phyloP scores from a whole-genome alignment of 2,888 invertebrate genomes.

The Chrysolina oricalcia region DNA sequence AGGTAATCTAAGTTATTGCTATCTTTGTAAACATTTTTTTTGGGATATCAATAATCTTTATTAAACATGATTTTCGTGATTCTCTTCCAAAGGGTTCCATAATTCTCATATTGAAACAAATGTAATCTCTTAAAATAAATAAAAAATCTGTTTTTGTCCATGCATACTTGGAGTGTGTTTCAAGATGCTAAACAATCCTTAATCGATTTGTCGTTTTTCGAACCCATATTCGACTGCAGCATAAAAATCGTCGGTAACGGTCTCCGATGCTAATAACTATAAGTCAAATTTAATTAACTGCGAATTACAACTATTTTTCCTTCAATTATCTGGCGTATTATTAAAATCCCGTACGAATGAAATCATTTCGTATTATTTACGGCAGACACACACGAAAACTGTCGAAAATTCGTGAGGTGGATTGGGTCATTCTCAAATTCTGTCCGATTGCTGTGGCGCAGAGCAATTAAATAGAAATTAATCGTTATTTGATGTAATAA shows the following conservation, averaged over 20 bases:
- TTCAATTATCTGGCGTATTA: conserved; percentile 24
- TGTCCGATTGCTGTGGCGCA: not conserved
- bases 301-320: conserved; percentile 38
- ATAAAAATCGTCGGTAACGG: conserved; percentile 26
- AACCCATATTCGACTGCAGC: conserved; percentile 14
- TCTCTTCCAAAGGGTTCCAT: too few relatives aligned
- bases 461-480: conserved; percentile 5
- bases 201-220: not conserved
- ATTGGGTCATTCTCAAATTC: not conserved
- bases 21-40: too few relatives aligned
- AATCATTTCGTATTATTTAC: conserved; percentile 22
- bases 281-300: conserved; percentile 44
- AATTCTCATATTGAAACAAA: too few relatives aligned
- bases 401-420: conserved; percentile 11
- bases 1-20: too few relatives aligned
- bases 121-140: too few relatives aligned
- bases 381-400: conserved; percentile 11
- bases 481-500: not conserved
- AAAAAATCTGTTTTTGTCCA: too few relatives aligned
- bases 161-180: too few relatives aligned
- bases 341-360: conserved; percentile 16
- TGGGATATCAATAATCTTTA: too few relatives aligned
- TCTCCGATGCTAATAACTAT: conserved; percentile 34
- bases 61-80: too few relatives aligned
- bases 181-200: too few relatives aligned